A percentile compares a stretch with the other conserved stretches of the same genome.
These are phyloP conservation scores for Solea senegalensis DNA, from an alignment of 2,113 vertebrate species.

Conservation along the genomic window DNA sequence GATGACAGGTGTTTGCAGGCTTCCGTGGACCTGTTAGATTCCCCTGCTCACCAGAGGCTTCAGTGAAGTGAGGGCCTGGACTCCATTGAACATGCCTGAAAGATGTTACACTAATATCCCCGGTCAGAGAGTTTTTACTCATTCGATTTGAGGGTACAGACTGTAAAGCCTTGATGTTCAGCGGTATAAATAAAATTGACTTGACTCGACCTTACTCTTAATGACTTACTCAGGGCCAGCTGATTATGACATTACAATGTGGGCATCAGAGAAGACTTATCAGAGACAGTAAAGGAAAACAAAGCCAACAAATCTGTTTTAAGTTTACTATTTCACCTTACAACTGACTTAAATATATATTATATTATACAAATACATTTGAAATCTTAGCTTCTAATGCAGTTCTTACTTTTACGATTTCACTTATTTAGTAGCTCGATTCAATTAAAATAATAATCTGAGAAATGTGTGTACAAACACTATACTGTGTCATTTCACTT, in stretches of 20 bases:
- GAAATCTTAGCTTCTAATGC: too few species aligned
- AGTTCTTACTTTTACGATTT: neutral
- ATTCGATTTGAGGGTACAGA: too few species aligned
- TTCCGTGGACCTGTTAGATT: constrained; percentile 42
- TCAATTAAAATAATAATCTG: neutral
- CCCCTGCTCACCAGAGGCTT: constrained; percentile 50
- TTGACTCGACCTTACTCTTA: constrained; percentile 24
- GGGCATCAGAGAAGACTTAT: constrained; percentile 59
- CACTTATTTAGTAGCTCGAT: neutral
- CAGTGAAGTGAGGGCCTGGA: constrained; percentile 37
- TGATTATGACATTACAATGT: constrained; percentile 59
- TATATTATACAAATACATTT: too few species aligned
- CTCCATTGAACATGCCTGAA: constrained; percentile 63
- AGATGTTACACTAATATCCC: constrained; percentile 59
- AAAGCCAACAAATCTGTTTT: constrained; percentile 37
- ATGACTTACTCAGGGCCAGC: constrained; percentile 58
- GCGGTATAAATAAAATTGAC: too few species aligned
- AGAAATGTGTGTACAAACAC: neutral
- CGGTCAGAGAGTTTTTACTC: constrained; percentile 32
- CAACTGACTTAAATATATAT: neutral
- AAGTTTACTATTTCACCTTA: neutral
- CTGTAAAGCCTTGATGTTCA: too few species aligned
- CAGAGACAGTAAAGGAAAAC: constrained; percentile 48
- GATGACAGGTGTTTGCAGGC: constrained; percentile 62
- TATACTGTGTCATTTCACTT: neutral